Evolutionary conservation across 53 echinoderm and acorn worm species (phyloP), one percentile per base, ranked within the genome.

Genomic region (Pentamera pediparva): DNA sequence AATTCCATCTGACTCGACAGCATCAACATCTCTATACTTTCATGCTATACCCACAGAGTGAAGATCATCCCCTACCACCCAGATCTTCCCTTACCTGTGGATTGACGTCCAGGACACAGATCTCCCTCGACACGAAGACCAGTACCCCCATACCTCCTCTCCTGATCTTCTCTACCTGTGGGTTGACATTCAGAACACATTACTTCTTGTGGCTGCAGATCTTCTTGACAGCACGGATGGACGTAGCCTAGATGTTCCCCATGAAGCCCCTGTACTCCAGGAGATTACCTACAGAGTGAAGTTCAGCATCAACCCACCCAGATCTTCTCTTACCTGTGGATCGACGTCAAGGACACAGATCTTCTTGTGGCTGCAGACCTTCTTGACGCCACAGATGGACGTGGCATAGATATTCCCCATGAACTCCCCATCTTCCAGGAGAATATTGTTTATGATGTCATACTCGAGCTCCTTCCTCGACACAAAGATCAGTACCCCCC

Each of bases 271-370:
- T 91, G n/a, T 91, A 98, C 67, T 98, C 98, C 50, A 98, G 54
- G 71, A 83, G 83, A 7, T 52, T n/a, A n/a, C n/a, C n/a, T n/a
- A n/a, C n/a, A n/a, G n/a, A n/a, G n/a, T n/a, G n/a, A n/a, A n/a
- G n/a, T n/a, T n/a, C n/a, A n/a, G n/a, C n/a, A n/a, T n/a, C n/a
- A n/a, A n/a, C n/a, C n/a, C n/a, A n/a, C n/a, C n/a, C n/a, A n/a
- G n/a, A n/a, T n/a, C n/a, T n/a, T n/a, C n/a, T n/a, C 6, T 45
- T 40, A 98, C 98, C 98, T 98, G 91, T 54, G 98, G 91, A 60
- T 98, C 92, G 71, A 98, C 89, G 56, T 98, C 98, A 34, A 98
- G 79, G 37, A 98, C 86, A 83, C 98, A 98, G 80, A 91, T 96
- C 60, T 89, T 88, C 27, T 88, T 86, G 21, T 79, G 74, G 48